Conservation (phyloP, 2,113 vertebrate genomes). For the Pseudolaguvia tuberculata region DNA sequence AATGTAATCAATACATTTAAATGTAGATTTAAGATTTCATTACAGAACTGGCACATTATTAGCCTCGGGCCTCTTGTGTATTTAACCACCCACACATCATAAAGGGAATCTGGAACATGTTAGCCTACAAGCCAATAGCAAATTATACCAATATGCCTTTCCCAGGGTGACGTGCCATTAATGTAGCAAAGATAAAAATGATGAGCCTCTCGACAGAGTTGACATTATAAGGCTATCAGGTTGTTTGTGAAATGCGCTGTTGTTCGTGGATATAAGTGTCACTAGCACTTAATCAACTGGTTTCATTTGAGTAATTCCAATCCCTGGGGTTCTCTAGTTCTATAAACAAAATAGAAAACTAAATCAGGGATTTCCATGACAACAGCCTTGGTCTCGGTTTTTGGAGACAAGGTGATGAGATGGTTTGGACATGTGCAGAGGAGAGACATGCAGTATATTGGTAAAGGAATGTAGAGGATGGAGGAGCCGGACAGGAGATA, state of each 20-base stretch:
- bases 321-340: constrained; percentile 1
- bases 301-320: constrained; percentile 18
- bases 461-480: too few relatives aligned
- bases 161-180: background rate
- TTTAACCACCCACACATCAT: constrained; percentile 3
- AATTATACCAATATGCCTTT: background rate
- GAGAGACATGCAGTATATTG: too few relatives aligned
- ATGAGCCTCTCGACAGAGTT: background rate
- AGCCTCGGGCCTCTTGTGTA: background rate
- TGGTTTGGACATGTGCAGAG: too few relatives aligned
- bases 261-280: background rate
- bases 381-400: constrained; percentile 22
- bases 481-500: too few relatives aligned
- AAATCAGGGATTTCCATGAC: constrained; percentile 42
- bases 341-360: constrained; percentile 17
- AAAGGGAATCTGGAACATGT: background rate
- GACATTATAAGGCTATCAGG: background rate
- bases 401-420: too few relatives aligned
- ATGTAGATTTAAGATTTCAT: background rate
- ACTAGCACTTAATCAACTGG: constrained; percentile 2
- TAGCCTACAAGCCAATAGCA: background rate
- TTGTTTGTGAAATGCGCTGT: background rate
- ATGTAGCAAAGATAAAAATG: background rate
- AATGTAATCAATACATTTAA: constrained; percentile 16
- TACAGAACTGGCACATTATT: background rate